A percentile compares a stretch with the other conserved stretches of the same genome.
These are phyloP conservation scores for Lamprologus lemairii DNA, from an alignment of 2,113 vertebrate species.

Conservation along the genomic window DNA sequence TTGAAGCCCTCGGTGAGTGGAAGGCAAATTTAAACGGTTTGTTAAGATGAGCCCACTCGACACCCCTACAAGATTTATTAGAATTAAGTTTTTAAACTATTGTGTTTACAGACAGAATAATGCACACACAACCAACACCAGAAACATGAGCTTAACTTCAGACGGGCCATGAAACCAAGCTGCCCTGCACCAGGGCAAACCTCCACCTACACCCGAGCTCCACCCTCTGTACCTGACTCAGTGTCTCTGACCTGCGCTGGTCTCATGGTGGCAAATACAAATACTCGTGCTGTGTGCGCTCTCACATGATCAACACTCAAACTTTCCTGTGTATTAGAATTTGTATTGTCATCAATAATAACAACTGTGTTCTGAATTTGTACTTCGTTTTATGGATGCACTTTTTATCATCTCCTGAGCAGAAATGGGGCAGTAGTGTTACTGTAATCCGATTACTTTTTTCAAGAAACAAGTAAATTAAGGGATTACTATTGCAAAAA, in stretches of 20 bases:
- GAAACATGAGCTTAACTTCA: background rate
- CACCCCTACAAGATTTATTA: background rate
- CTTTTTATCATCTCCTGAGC: background rate
- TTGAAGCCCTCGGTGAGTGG: background rate
- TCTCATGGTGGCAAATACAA: background rate
- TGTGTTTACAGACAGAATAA: background rate
- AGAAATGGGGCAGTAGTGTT: too few species aligned
- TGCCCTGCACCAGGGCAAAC: background rate
- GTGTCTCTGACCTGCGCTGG: background rate
- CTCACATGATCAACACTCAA: background rate
- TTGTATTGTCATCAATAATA: background rate
- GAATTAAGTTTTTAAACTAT: background rate
- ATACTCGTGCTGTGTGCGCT: background rate
- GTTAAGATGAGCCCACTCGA: background rate
- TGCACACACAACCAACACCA: background rate
- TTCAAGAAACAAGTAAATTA: too few species aligned
- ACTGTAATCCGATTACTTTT: too few species aligned
- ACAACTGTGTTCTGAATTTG: background rate
- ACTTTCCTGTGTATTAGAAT: background rate
- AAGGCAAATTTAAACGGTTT: background rate
- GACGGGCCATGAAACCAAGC: background rate
- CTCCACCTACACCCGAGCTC: background rate
- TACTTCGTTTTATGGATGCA: background rate
- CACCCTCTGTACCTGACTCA: background rate
- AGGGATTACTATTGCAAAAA: too few species aligned